These are phyloP conservation scores for Lasioglossum zephyrum DNA, from an alignment of 2,888 invertebrate genomes.

Conservation along the genomic window DNA sequence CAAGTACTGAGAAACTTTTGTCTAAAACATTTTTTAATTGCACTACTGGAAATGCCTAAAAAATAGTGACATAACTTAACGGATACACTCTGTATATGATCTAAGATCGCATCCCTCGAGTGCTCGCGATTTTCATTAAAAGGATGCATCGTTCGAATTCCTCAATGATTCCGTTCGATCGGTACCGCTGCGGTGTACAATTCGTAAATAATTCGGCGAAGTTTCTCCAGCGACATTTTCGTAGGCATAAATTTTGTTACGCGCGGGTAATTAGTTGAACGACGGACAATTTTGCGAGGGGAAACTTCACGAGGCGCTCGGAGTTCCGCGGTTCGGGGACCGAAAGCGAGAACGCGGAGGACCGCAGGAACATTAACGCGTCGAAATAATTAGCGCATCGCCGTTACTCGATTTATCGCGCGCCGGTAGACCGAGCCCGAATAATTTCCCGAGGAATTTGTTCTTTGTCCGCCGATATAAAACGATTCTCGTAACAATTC, in stretches of 20 bases:
- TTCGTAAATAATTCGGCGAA: neutral
- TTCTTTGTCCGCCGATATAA: neutral
- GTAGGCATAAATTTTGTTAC: conserved; percentile 27
- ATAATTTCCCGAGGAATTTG: conserved; percentile 24
- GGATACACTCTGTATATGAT: no score
- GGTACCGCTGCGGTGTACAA: neutral
- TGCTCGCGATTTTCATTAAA: no score
- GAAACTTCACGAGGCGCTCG: neutral
- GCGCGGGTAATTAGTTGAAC: conserved; percentile 18
- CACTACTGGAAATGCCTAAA: no score
- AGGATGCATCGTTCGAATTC: neutral
- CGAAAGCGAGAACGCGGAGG: conserved; percentile 1
- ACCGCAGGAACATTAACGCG: conserved; percentile 43
- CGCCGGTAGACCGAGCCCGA: neutral
- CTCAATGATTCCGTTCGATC: neutral
- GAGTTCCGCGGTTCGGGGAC: conserved; percentile 17
- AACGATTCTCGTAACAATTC: conserved; percentile 17
- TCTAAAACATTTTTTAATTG: no score
- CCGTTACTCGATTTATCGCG: conserved; percentile 32
- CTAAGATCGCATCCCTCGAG: no score
- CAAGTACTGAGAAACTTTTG: no score
- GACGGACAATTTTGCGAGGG: neutral
- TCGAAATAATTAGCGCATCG: conserved; percentile 44
- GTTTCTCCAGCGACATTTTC: neutral
- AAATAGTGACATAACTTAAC: no score